A percentile compares a stretch with the other conserved stretches of the same genome.
Evolutionary conservation across 2,113 vertebrate genomes (phyloP).

Genomic region (Salminus brasiliensis): DNA sequence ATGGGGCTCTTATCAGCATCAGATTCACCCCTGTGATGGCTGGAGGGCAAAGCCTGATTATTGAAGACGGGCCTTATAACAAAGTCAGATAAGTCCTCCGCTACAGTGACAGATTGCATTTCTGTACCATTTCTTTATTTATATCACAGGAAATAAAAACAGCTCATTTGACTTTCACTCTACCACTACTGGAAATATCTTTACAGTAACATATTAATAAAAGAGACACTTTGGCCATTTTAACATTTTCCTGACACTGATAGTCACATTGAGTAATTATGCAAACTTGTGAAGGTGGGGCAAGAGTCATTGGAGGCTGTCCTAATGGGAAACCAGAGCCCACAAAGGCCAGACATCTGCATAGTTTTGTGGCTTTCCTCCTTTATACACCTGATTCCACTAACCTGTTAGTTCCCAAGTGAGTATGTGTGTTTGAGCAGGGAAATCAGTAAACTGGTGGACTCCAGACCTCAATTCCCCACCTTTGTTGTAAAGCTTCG

Average conservation of each 20-base stretch:
- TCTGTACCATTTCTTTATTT: neutral
- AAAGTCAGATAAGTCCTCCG: neutral
- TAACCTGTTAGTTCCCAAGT: no score
- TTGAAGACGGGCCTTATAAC: neutral
- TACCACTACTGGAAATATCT: neutral
- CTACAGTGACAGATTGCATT: neutral
- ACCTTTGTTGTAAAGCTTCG: no score
- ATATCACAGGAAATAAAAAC: neutral
- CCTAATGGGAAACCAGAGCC: neutral
- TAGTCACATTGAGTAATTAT: neutral
- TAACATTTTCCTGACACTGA: neutral
- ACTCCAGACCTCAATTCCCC: no score
- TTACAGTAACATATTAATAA: neutral
- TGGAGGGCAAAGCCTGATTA: neutral
- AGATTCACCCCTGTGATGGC: slow-evolving; percentile 50
- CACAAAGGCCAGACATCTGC: no score
- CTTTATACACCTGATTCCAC: no score
- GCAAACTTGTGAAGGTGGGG: neutral
- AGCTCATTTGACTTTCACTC: neutral
- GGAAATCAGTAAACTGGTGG: no score
- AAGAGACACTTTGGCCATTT: neutral
- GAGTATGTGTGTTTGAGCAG: no score
- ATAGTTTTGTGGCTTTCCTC: no score
- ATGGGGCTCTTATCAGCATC: slow-evolving; percentile 58
- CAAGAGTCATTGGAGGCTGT: slow-evolving; percentile 2